phyloP scores from a whole-genome alignment of 2,797 vertebrate species.

The Phaenicophaeus curvirostris region DNA sequence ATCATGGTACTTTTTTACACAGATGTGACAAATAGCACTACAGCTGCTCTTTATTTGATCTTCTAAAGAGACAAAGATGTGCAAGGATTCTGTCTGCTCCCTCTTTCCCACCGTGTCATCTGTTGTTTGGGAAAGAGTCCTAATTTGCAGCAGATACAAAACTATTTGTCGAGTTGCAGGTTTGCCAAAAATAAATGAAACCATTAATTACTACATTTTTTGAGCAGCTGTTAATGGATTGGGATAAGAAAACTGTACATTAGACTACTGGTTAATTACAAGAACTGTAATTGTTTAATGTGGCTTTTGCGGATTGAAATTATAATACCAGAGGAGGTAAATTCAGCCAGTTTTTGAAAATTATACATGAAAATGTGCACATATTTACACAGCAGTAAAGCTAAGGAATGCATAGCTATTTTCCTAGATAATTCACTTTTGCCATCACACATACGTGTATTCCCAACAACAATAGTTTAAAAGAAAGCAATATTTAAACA shows the following conservation, averaged over 20 bases:
- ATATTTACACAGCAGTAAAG: not conserved
- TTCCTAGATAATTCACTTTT: not conserved
- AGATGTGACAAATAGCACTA: slow-evolving; percentile 77
- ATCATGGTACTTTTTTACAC: slow-evolving; percentile 80
- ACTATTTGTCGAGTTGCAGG: slow-evolving; percentile 77
- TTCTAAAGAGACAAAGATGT: slow-evolving; percentile 72
- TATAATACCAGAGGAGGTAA: slow-evolving; percentile 52
- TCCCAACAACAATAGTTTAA: slow-evolving; percentile 14
- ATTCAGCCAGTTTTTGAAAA: slow-evolving; percentile 34
- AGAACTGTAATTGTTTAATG: slow-evolving; percentile 62
- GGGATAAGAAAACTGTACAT: slow-evolving; percentile 74
- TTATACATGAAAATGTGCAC: not conserved
- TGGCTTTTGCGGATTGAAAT: slow-evolving; percentile 67
- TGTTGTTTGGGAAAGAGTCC: slow-evolving; percentile 79
- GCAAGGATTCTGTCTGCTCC: slow-evolving; percentile 54
- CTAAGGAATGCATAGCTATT: not conserved
- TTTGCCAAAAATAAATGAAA: slow-evolving; percentile 87
- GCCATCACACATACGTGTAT: not conserved
- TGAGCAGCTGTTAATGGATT: slow-evolving; percentile 83
- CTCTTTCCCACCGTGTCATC: slow-evolving; percentile 71
- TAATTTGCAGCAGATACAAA: slow-evolving; percentile 83
- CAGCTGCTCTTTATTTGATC: slow-evolving; percentile 72
- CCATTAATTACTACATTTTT: slow-evolving; percentile 83
- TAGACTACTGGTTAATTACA: slow-evolving; percentile 74
- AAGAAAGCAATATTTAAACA: slow-evolving; percentile 15